phyloP scores from a whole-genome alignment of 1,140 invertebrate genomes.

The Charaxes varanes region DNA sequence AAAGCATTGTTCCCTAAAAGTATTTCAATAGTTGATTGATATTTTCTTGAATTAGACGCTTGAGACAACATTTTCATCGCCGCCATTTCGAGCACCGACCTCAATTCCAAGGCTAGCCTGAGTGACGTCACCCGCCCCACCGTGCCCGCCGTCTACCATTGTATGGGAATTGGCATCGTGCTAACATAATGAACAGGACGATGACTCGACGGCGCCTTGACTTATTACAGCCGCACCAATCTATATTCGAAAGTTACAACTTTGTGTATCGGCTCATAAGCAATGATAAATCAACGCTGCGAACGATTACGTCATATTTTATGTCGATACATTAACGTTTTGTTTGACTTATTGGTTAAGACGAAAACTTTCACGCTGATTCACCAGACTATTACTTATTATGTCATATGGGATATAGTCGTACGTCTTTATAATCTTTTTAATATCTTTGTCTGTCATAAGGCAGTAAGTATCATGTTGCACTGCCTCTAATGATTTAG shows the following conservation, averaged over 20 bases:
- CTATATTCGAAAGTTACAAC: slow-evolving; percentile 12
- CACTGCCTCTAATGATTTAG: too few relatives aligned
- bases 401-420: too few relatives aligned
- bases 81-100: slow-evolving; percentile 54
- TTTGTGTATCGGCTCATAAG: background rate
- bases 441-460: too few relatives aligned
- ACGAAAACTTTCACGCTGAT: too few relatives aligned
- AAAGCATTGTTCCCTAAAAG: slow-evolving; percentile 14
- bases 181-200: slow-evolving; percentile 55
- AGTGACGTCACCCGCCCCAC: slow-evolving; percentile 58
- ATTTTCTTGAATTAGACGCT: slow-evolving; percentile 31
- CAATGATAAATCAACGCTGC: too few relatives aligned
- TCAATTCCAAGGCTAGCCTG: slow-evolving; percentile 62
- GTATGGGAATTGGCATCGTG: slow-evolving; percentile 53
- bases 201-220: slow-evolving; percentile 43
- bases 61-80: slow-evolving; percentile 51
- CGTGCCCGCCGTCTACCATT: slow-evolving; percentile 48
- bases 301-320: too few relatives aligned
- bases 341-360: too few relatives aligned
- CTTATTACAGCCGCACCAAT: slow-evolving; percentile 22
- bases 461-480: too few relatives aligned
- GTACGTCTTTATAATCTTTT: too few relatives aligned
- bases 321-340: too few relatives aligned
- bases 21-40: slow-evolving; percentile 27
- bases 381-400: too few relatives aligned